phyloP scores from a whole-genome alignment of 2,113 vertebrate genomes.

The Neogobius melanostomus region DNA sequence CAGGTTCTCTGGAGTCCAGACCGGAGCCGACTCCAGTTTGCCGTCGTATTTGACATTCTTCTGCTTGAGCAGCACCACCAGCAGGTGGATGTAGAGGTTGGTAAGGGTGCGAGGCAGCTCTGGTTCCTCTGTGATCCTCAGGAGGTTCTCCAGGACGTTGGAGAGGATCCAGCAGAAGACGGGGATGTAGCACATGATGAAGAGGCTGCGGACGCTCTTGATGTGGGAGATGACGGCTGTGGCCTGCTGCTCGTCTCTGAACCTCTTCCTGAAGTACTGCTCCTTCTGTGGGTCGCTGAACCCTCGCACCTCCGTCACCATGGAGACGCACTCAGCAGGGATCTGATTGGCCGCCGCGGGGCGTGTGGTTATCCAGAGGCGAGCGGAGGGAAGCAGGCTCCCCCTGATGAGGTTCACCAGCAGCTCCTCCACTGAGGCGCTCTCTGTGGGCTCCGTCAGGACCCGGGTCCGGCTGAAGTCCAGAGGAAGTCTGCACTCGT shows the following conservation, averaged over 20 bases:
- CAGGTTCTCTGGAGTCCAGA: constrained; percentile 19
- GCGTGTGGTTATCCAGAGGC: too few species aligned
- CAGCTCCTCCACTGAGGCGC: too few species aligned
- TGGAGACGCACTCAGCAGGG: not conserved
- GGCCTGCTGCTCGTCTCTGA: too few species aligned
- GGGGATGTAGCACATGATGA: not conserved
- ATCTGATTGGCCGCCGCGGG: too few species aligned
- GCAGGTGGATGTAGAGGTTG: constrained; percentile 27
- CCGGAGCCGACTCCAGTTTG: constrained; percentile 1
- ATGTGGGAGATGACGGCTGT: too few species aligned
- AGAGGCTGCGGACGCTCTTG: too few species aligned
- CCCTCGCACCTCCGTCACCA: constrained; percentile 32
- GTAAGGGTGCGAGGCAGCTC: constrained; percentile 40
- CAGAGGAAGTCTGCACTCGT: too few species aligned
- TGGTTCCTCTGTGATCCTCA: constrained; percentile 1
- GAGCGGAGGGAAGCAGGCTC: too few species aligned
- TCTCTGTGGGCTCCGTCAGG: too few species aligned
- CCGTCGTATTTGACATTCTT: constrained; percentile 17
- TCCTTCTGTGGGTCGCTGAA: constrained; percentile 19
- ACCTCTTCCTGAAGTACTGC: constrained; percentile 17
- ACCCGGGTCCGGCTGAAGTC: too few species aligned
- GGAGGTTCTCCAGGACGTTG: constrained; percentile 26
- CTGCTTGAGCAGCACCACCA: constrained; percentile 23
- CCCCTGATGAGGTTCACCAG: too few species aligned
- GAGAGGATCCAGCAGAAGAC: constrained; percentile 37